Base-by-base conservation (phyloP, 2,113 vertebrate genomes). In the Mobula hypostoma region DNA sequence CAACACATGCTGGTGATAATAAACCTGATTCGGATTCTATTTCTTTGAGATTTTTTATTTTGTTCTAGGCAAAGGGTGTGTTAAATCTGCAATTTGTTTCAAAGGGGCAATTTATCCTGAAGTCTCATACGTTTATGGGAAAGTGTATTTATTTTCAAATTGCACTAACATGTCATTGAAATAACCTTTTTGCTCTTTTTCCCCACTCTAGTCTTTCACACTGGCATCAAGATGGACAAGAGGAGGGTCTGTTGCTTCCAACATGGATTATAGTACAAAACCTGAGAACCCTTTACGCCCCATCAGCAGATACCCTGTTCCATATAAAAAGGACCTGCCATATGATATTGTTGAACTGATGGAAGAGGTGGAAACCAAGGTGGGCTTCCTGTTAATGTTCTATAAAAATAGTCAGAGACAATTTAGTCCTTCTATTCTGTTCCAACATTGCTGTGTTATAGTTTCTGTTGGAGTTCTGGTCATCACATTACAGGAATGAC, bases 301-400 rank as follows among this genome's bases (percentile, higher is more conserved):
- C 0, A 95, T 97, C 94, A 96, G 97, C 29, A 95, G 95, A 17
- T 99, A 97, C 94, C 97, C 97, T 0, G 58, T 98, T 32, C 98
- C 98, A 0, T 96, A 96, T 70, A 98, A 95, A 95, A 98, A 98
- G 78, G 97, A 98, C 93, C 95, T 98, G 78, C 97, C 97, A 0
- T 98, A 96, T 94, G 98, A 98, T 94, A 97, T 98, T 0, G 96
- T 98, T 94, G 97, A 98, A 95, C 95, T 98, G 2, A 98, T 98
- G 97, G 97, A 98, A 77, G 97, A 99, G 94, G 95, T 97, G 5
- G 97, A 98, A 95, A 95, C 95, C 79, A 98, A 98, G 97, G 98
- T 97, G 95, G 94, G 94, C 14, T 56, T 32, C 6, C 36, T 82
- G 48, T 82, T 82, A 40, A 40, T 82, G 79, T 11, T 40, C 0